Percentiles rank a stretch among this genome's conserved stretches.
phyloP scores from a whole-genome alignment of 2,113 vertebrate species.

The Gorsachius goisagi region DNA sequence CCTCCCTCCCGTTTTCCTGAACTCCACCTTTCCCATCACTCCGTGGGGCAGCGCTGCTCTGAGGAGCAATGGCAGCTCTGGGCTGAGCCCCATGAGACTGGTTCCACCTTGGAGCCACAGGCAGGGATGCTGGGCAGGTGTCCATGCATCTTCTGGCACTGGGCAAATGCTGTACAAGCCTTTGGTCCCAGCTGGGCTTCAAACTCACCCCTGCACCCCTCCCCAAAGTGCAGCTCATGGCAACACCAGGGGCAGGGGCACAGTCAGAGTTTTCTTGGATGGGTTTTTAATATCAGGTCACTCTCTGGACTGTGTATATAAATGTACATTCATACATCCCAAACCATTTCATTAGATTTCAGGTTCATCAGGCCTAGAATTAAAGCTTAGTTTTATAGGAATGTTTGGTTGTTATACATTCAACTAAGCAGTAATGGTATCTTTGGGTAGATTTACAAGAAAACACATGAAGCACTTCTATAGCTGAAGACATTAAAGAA shows the following conservation, averaged over 20 bases:
- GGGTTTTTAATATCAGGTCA: neutral
- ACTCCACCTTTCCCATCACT: neutral
- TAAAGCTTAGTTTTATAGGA: neutral
- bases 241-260: rapidly evolving
- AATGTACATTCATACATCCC: neutral
- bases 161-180: neutral
- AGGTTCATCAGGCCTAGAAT: neutral
- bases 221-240: neutral
- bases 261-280: neutral
- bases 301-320: neutral
- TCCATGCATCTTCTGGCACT: neutral
- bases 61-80: neutral
- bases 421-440: neutral
- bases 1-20: neutral
- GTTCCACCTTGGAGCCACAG: neutral
- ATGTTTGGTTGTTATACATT: neutral
- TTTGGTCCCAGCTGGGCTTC: neutral
- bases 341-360: neutral
- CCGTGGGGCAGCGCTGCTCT: rapidly evolving
- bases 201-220: neutral
- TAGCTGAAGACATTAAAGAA: neutral
- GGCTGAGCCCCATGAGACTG: rapidly evolving
- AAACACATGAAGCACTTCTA: neutral
- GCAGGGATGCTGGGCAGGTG: neutral
- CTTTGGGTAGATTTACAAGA: neutral